phyloP scores from a whole-genome alignment of 2,888 invertebrate genomes.

The Petrophora chlorosata region DNA sequence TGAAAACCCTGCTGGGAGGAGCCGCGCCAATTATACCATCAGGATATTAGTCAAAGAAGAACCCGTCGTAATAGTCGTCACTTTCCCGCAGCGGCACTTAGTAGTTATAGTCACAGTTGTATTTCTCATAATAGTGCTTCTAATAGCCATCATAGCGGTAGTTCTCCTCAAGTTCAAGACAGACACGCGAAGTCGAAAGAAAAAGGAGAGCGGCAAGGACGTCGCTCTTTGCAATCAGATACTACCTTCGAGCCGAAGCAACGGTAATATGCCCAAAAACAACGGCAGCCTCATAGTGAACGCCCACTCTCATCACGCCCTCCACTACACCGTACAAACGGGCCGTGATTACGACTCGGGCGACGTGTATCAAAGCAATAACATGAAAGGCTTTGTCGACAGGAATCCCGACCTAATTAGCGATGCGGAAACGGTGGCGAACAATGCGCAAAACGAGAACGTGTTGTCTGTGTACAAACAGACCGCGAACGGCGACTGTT shows the following conservation, averaged over 20 bases:
- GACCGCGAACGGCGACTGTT: slow-evolving; percentile 61
- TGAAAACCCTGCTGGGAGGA: slow-evolving; percentile 92
- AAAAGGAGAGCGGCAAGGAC: slow-evolving; percentile 85
- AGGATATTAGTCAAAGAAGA: slow-evolving; percentile 89
- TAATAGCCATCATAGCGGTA: slow-evolving; percentile 87
- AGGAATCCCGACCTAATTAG: slow-evolving; percentile 92
- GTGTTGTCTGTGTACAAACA: slow-evolving; percentile 76
- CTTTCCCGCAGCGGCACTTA: slow-evolving; percentile 88
- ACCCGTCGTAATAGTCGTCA: slow-evolving; percentile 86
- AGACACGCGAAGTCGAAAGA: slow-evolving; percentile 75
- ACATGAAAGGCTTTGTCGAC: slow-evolving; percentile 83
- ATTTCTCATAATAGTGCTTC: slow-evolving; percentile 85
- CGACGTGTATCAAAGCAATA: slow-evolving; percentile 76
- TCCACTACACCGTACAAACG: slow-evolving; percentile 78
- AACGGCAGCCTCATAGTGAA: slow-evolving; percentile 82
- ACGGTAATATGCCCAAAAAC: slow-evolving; percentile 81
- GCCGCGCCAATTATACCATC: slow-evolving; percentile 92
- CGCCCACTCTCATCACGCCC: slow-evolving; percentile 83
- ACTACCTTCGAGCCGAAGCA: slow-evolving; percentile 67
- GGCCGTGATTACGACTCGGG: slow-evolving; percentile 84
- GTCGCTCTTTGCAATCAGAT: slow-evolving; percentile 85
- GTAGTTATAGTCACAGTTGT: slow-evolving; percentile 87
- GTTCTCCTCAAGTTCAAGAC: slow-evolving; percentile 84
- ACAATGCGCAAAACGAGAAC: slow-evolving; percentile 77
- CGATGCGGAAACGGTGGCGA: slow-evolving; percentile 87